A percentile compares a stretch with the other conserved stretches of the same genome.
Evolutionary conservation across 2,113 vertebrate genomes (phyloP).

Genomic region (Heterotis niloticus): DNA sequence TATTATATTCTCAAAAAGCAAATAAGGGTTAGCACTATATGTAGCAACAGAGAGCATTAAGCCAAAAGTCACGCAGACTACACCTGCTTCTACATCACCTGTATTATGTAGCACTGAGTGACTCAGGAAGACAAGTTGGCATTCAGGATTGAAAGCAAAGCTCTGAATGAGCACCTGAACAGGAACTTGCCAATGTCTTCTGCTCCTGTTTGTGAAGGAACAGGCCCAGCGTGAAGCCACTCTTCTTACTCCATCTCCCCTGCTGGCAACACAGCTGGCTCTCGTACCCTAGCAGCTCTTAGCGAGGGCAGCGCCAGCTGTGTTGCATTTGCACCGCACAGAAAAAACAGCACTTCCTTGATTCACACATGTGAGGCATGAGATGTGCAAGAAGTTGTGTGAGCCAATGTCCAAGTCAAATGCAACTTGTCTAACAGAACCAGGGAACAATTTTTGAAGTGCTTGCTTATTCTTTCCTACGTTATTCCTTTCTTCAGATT

Average conservation of each 20-base stretch:
- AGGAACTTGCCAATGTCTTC: not conserved
- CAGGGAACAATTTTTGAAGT: too few species aligned
- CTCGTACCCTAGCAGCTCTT: not conserved
- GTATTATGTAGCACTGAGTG: too few species aligned
- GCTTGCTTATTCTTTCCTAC: too few species aligned
- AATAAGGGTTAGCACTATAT: too few species aligned
- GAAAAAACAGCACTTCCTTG: slow-evolving; percentile 6
- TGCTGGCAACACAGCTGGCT: slow-evolving; percentile 8
- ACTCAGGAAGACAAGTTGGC: not conserved
- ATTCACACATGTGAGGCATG: not conserved
- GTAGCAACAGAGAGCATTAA: too few species aligned
- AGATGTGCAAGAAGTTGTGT: not conserved
- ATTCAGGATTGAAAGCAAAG: not conserved
- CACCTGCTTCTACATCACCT: too few species aligned
- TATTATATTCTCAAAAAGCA: too few species aligned
- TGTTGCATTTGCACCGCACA: not conserved
- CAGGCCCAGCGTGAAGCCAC: not conserved
- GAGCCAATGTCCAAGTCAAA: too few species aligned
- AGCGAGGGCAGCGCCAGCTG: not conserved
- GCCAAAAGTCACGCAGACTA: too few species aligned
- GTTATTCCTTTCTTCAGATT: too few species aligned
- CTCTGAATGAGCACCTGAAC: not conserved
- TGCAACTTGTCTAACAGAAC: too few species aligned
- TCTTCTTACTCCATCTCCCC: not conserved
- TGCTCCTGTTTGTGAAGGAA: not conserved